These are phyloP conservation scores for Bubo bubo DNA, from an alignment of 2,113 vertebrate genomes.

Conservation along the genomic window DNA sequence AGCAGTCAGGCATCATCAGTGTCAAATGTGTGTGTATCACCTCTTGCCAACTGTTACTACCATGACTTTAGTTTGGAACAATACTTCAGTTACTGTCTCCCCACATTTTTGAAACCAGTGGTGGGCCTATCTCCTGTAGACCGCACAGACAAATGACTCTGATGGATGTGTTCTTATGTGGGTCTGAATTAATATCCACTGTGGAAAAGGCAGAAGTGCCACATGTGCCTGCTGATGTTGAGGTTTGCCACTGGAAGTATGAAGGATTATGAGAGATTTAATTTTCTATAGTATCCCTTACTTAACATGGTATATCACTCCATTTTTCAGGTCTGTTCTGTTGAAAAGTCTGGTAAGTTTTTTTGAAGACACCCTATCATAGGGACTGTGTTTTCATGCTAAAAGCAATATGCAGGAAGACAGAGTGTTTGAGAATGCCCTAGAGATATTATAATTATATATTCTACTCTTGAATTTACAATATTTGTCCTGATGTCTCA, in stretches of 20 bases:
- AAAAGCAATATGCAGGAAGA: neutral
- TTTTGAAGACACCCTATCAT: neutral
- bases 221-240: neutral
- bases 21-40: neutral
- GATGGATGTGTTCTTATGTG: rapidly evolving
- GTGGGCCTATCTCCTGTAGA: neutral
- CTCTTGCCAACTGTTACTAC: neutral
- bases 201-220: neutral
- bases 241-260: neutral
- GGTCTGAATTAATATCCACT: neutral
- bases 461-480: neutral
- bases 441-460: neutral
- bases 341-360: neutral
- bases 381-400: neutral
- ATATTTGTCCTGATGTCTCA: neutral
- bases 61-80: neutral
- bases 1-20: neutral
- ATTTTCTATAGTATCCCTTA: neutral
- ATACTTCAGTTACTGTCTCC: neutral
- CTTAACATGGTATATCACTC: neutral
- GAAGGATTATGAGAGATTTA: neutral
- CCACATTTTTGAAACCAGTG: neutral
- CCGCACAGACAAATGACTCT: neutral
- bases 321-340: neutral
- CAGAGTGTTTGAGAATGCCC: neutral